Conservation (phyloP, 2,797 vertebrate species). For the Sebastes alutus region DNA sequence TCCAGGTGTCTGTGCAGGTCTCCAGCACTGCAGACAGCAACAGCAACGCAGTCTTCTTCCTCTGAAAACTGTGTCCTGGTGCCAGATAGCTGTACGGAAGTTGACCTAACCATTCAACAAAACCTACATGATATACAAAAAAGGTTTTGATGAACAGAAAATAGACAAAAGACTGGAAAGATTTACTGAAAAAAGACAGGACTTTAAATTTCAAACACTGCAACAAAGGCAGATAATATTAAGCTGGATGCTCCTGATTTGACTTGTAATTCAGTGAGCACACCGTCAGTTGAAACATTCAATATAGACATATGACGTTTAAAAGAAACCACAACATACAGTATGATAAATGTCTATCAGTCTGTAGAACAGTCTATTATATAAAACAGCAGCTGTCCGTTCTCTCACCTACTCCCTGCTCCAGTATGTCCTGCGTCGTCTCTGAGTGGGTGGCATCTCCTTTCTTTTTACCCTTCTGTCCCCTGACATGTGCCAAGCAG, state of each 20-base stretch:
- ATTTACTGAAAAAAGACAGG: not conserved
- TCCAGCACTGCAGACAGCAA: conserved; percentile 86
- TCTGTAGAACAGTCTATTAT: too few species aligned
- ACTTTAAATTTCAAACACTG: not conserved
- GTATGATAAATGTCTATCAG: not conserved
- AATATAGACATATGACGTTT: not conserved
- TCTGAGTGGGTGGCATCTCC: not conserved
- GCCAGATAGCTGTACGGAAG: conserved; percentile 81
- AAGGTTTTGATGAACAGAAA: not conserved
- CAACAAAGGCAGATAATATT: not conserved
- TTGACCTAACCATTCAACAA: conserved; percentile 88
- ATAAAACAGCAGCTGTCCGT: not conserved
- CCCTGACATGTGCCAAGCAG: conserved; percentile 82
- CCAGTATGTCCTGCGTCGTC: conserved; percentile 44
- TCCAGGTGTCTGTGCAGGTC: conserved; percentile 93
- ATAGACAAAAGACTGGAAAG: not conserved
- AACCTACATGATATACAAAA: conserved; percentile 65
- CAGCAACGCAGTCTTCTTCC: conserved; percentile 88
- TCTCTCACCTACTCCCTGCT: conserved; percentile 86
- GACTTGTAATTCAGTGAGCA: not conserved
- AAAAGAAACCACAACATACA: not conserved
- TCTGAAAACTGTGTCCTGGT: conserved; percentile 88
- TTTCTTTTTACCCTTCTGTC: conserved; percentile 59
- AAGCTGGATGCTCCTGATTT: not conserved
- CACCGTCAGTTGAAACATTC: not conserved